Percentiles rank a stretch among this genome's conserved stretches.
Conservation (phyloP, 2,888 invertebrate species). For the Erebia epiphron region DNA sequence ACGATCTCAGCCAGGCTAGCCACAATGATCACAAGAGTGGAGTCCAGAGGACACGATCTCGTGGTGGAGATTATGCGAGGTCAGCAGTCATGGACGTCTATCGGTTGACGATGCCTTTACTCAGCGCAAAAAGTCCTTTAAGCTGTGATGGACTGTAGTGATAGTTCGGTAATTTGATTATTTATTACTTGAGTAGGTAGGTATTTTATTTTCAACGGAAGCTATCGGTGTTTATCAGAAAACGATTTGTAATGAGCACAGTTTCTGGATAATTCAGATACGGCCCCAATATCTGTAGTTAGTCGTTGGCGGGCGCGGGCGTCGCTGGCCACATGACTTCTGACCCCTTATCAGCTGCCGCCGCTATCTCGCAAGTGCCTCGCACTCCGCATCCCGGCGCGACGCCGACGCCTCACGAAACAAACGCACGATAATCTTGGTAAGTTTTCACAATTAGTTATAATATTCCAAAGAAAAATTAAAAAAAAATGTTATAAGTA, state of each 20-base stretch:
- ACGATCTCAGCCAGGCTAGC: no score
- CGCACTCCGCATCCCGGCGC: not conserved
- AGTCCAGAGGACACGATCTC: no score
- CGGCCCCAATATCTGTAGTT: not conserved
- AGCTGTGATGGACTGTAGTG: no score
- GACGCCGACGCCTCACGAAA: not conserved
- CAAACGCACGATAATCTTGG: not conserved
- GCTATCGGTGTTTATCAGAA: not conserved
- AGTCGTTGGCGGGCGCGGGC: not conserved
- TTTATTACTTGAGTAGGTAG: no score
- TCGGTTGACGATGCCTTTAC: no score
- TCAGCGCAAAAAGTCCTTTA: no score
- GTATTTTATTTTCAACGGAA: not conserved
- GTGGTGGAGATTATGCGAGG: no score
- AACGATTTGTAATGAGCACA: not conserved
- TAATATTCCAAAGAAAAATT: not conserved
- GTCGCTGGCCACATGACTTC: not conserved
- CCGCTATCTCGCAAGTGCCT: not conserved
- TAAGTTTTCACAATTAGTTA: slow-evolving; percentile 3
- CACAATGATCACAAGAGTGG: no score
- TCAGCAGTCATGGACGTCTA: no score
- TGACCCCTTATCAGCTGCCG: slow-evolving; percentile 13
- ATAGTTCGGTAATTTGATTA: no score
- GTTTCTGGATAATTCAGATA: slow-evolving; percentile 14
- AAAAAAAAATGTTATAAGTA: not conserved